These are phyloP conservation scores for Calcarius lapponicus DNA, from an alignment of 2,797 vertebrate genomes.

Conservation along the genomic window DNA sequence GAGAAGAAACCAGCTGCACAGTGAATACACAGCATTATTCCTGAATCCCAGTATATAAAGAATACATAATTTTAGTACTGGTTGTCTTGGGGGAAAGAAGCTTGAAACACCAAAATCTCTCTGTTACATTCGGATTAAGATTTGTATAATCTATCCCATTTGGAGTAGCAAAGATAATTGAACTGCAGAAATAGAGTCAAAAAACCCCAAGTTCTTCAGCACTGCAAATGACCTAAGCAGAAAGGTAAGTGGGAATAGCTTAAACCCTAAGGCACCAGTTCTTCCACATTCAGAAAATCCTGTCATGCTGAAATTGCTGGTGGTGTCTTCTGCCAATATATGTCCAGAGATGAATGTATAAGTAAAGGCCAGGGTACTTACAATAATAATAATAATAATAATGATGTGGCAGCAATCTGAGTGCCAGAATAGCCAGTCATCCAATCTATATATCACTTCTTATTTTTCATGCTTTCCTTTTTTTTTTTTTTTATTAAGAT, in stretches of 20 bases:
- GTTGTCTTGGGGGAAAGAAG: background rate
- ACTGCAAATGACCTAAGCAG: background rate
- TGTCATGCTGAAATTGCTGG: background rate
- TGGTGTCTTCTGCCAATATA: accelerated
- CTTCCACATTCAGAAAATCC: background rate
- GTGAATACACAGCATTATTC: background rate
- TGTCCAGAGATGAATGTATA: background rate
- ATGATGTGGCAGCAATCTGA: background rate
- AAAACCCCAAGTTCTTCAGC: accelerated
- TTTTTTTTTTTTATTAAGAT: background rate
- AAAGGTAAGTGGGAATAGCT: background rate
- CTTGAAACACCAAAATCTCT: background rate
- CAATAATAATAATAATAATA: background rate
- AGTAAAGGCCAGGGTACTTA: background rate
- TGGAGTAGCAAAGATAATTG: background rate
- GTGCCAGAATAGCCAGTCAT: background rate
- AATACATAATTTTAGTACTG: background rate
- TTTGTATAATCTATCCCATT: background rate
- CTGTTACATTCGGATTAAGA: background rate
- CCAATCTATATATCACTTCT: background rate
- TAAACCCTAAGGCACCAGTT: background rate
- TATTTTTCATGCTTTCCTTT: background rate
- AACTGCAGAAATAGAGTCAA: background rate
- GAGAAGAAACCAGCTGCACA: background rate
- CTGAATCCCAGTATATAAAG: background rate